Evolutionary conservation across 1,140 invertebrate genomes (phyloP), one percentile per base, ranked within the genome.

Genomic region (Acromyrmex charruanus): DNA sequence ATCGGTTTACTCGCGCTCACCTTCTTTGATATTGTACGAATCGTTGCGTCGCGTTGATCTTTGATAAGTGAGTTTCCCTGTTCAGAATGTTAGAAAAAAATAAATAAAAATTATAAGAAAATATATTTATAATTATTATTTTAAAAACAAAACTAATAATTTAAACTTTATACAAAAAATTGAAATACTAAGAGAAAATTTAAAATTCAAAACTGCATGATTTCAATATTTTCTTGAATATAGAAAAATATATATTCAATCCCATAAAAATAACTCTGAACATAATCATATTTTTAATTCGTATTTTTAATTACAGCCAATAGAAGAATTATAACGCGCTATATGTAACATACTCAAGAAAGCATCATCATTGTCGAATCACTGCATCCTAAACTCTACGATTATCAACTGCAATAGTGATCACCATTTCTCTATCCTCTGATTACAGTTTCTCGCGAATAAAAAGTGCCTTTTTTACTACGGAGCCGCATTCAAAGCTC

Each of bases 31-130:
- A 51, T 25, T 12, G 55, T 58, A 53, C 44, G 58, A 81, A 66
- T 80, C 58, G 7, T 79, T 82, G 16, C 49, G 51, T 71, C 65
- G 79, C 31, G 7, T 35, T 82, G 28, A 72, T 25, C 12, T 49
- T 10, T 2, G 18, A 74, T 59, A 35, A 61, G 18, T 10, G 25
- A 25, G n/a, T n/a, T 9, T 51, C 53, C 21, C 16, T 3, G 25
- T 49, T 16, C 21, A 10, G 35, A 55, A 55, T 21, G 14, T 65
- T 28, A 51, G 10, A 31, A n/a, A 53, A 31, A 39, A 68, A 9
- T 7, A 35, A 18, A 4, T 10, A 16, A 53, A 71, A 66, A 10
- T 39, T 3, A 9, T 18, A 35, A 51, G 7, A 53, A 55, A 53
- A 55, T 55, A 74, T 74, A 31, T 2, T 44, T 44, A 6, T 31